A percentile compares a stretch with the other conserved stretches of the same genome.
Conservation (phyloP, 2,797 vertebrate species). For the Phrynocephalus forsythii region DNA sequence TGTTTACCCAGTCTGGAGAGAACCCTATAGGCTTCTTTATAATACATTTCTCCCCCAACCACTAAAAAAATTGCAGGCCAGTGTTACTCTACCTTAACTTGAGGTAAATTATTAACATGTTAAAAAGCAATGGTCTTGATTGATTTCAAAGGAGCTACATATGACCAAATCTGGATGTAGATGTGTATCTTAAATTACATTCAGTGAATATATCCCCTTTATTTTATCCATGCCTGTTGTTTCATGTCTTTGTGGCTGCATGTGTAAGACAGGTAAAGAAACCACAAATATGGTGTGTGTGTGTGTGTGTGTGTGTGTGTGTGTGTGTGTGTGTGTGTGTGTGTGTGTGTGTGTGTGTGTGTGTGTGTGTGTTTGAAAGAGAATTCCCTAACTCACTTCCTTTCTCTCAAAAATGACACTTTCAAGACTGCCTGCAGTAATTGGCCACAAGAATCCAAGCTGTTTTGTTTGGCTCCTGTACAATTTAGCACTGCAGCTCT, state of each 20-base stretch:
- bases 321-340: background rate
- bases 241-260: background rate
- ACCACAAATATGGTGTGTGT: too few relatives aligned
- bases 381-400: background rate
- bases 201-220: background rate
- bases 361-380: background rate
- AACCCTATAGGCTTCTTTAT: background rate
- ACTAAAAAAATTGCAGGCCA: background rate
- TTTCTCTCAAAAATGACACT: background rate
- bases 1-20: background rate
- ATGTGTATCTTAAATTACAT: background rate
- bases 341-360: too few relatives aligned
- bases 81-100: background rate
- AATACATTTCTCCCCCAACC: background rate
- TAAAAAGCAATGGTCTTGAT: background rate
- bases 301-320: too few relatives aligned
- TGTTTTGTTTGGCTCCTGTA: slow-evolving; percentile 31
- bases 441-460: background rate
- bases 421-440: background rate
- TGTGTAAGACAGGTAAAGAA: too few relatives aligned
- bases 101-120: background rate
- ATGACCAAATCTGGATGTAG: background rate
- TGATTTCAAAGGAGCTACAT: background rate
- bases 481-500: slow-evolving; percentile 10
- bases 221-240: background rate